Base-by-base conservation (phyloP, 2,888 invertebrate genomes). In the Drosophila silvestris region DNA sequence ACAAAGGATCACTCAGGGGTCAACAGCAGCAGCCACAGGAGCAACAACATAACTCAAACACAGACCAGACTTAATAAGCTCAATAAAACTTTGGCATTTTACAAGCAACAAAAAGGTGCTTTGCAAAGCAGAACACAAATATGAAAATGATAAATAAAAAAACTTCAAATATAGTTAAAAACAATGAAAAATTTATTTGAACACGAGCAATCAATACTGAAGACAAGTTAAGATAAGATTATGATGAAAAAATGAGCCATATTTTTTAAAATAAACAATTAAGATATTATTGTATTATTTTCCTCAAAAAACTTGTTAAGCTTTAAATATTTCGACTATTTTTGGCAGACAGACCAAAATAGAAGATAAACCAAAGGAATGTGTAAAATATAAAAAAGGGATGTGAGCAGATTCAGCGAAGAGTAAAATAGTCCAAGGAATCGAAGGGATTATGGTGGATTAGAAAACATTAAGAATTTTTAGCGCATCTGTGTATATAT, bases 31-130 rank as follows among this genome's bases (percentile, higher is more conserved):
- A 63, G 50, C 60, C 65, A 57, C 56, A 67, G 54, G 32, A 53
- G n/a, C 51, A 30, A 70, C 50, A 58, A 61, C 26, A 68, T 75
- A 67, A 54, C 37, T 39, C 47, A 65, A 53, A 44, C 39, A 33
- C 33, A 65, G 2, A 60, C 35, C 35, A 35, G 70, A 51, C 57
- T 72, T 56, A 51, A 50, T 37, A 47, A 47, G 59, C 68, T 57
- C 76, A 64, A 62, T 70, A 47, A 68, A 70, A 71, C 65, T 65
- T 53, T 58, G 60, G 70, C 76, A 69, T 44, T 76, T 76, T 58
- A 72, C 26, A 53, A 33, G 41, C 63, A 37, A 28, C 22, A 71
- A 63, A 50, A 60, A 50, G 39, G 9, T 35, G 52, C 32, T 57
- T 52, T 53, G 56, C 39, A 37, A 78, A 72, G 26, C 50, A 26